Conservation (phyloP, 2,113 vertebrate genomes). For the Mungos mungo region DNA sequence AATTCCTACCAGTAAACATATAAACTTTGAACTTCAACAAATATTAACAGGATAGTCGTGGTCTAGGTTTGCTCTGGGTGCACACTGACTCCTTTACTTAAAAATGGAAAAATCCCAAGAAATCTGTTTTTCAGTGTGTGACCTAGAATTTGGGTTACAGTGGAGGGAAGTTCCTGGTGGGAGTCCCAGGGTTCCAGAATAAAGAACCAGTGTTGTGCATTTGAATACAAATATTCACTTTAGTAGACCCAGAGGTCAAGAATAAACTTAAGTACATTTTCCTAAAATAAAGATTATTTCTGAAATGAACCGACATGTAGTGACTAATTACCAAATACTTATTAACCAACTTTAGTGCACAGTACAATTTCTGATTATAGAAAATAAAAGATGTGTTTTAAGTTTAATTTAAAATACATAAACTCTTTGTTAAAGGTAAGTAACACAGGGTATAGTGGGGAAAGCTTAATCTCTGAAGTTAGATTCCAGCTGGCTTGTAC, state of each 20-base stretch:
- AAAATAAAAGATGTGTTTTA: neutral
- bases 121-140: neutral
- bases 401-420: neutral
- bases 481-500: neutral
- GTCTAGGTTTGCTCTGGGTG: neutral
- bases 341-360: neutral
- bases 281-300: neutral
- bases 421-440: neutral
- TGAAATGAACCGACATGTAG: neutral
- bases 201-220: neutral
- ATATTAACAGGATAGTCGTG: neutral
- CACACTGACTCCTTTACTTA: neutral
- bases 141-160: neutral
- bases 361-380: neutral
- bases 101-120: neutral
- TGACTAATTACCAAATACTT: neutral
- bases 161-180: neutral
- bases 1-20: neutral
- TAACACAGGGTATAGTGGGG: accelerated
- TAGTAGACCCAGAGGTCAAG: neutral
- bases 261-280: constrained; percentile 9
- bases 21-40: constrained; percentile 19
- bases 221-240: neutral
- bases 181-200: neutral
- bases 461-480: neutral